Base-by-base conservation (phyloP, 2,797 vertebrate species). In the Ibycter americanus region DNA sequence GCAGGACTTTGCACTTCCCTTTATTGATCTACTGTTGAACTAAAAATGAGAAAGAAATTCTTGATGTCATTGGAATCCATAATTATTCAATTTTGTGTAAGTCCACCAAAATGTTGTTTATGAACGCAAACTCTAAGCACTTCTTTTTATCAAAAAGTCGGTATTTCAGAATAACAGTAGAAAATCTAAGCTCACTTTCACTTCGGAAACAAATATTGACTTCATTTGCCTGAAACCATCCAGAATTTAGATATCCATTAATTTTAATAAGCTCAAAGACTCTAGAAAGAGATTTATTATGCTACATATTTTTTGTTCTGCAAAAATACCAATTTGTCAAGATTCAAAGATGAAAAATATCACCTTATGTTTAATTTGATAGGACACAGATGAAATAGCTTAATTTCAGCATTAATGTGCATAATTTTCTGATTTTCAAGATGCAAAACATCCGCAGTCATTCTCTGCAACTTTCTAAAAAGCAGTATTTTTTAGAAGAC, bases 261-360 rank as follows among this genome's bases (percentile, higher is more conserved):
- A 84, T 79, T 96, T 95, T 78, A 90, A 79, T 87, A 90, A 73
- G 31, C 27, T 54, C 58, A 87, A 73, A 79, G 25, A 46, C 42
- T 90, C 32, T 25, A 82, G 49, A 83, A 88, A 34, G 18, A 70
- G 55, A 93, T 82, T 89, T 90, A 89, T 82, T 84, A 73, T 10
- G 11, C 46, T 90, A 27, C 0, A 0, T 61, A 25, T 8, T 84
- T 82, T 73, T 88, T 84, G 47, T 76, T 92, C 38, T 19, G 8
- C 46, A 90, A 90, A 94, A 89, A 89, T 18, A 90, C 9, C 54
- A 56, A 74, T 96, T 94, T 88, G 22, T 94, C 89, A 87, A 86
- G 71, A 85, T 80, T 93, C 36, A 93, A 89, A 70, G 20, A 70
- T 61, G 56, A 93, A 95, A 81, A 93, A 86, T 83, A 94, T 38